Base-by-base conservation (phyloP, 2,888 invertebrate genomes). In the Phyto melanocephala region DNA sequence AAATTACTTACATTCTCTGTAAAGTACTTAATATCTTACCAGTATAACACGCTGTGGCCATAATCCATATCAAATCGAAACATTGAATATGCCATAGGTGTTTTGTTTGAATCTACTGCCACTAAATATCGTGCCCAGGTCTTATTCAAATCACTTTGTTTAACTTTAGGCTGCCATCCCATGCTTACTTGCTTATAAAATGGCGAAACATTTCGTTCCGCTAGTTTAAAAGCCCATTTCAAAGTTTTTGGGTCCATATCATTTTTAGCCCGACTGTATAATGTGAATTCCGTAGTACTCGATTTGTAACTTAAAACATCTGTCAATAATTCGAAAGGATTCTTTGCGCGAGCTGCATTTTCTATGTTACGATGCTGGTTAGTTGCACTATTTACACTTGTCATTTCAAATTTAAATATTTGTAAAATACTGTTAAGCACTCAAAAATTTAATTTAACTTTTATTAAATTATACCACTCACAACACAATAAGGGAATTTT, bases 1-100 rank as follows among this genome's bases (percentile, higher is more conserved):
- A 58, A 28, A 6, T 3, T 28, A 28, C 3, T 28, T 5, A 28
- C 4, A 5, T 28, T 28, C 6, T 28, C 6, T 28, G 3, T 28
- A 28, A 28, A 28, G 6, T 28, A 28, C 28, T 28, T 6, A 28
- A 28, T 5, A 28, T 28, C 3, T 28, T 89, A 95, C 95, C 95
- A 95, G 88, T 95, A 96, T 4, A 96, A 87, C n/a, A 95, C 95
- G 87, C 93, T 92, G 50, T 92, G 89, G 0, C 93, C 94, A 86
- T 94, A 92, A 87, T 96, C 96, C 88, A 95, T 91, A 86, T 95
- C 95, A 88, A 95, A 95, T 54, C 95, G 92, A 86, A 95, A 96
- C 91, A 96, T 95, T 17, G 93, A 92, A 88, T 94, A 95, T 0
- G 94, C 96, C n/a, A 95, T 92, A 2, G 93, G 93, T 70, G 90